These are phyloP conservation scores for Percina caprodes DNA, from an alignment of 2,113 vertebrate genomes.

Conservation along the genomic window DNA sequence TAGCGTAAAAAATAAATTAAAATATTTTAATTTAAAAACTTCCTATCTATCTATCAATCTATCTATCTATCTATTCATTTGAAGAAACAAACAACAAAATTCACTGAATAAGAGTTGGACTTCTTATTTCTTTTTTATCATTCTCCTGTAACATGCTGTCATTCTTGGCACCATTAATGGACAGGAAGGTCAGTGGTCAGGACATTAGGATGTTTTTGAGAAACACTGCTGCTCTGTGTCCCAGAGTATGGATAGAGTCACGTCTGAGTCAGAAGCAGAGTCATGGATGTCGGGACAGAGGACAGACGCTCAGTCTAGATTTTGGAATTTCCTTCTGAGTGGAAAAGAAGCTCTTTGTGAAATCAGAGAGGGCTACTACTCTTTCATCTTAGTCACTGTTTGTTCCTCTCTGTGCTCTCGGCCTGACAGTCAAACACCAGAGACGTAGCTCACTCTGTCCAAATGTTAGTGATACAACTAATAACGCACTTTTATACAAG, in stretches of 20 bases:
- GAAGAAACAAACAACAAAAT: not conserved
- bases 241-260: not conserved
- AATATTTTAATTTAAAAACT: too few species aligned
- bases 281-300: not conserved
- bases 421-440: not conserved
- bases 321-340: conserved; percentile 12
- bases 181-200: conserved; percentile 4
- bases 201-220: not conserved
- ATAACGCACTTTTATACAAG: not conserved
- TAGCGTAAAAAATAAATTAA: not conserved
- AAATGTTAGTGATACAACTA: not conserved
- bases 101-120: not conserved
- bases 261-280: conserved; percentile 30
- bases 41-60: too few species aligned
- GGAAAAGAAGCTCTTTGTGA: conserved; percentile 32
- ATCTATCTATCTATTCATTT: not conserved
- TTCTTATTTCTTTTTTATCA: not conserved
- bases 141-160: not conserved
- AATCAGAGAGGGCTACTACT: conserved; percentile 44
- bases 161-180: not conserved
- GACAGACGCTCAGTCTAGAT: not conserved
- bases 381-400: conserved; percentile 57
- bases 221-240: not conserved
- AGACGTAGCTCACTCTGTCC: not conserved
- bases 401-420: conserved; percentile 20